Evolutionary conservation across 1,140 invertebrate species (phyloP), one percentile per base, ranked within the genome.

Genomic region (Drepana arcuata): DNA sequence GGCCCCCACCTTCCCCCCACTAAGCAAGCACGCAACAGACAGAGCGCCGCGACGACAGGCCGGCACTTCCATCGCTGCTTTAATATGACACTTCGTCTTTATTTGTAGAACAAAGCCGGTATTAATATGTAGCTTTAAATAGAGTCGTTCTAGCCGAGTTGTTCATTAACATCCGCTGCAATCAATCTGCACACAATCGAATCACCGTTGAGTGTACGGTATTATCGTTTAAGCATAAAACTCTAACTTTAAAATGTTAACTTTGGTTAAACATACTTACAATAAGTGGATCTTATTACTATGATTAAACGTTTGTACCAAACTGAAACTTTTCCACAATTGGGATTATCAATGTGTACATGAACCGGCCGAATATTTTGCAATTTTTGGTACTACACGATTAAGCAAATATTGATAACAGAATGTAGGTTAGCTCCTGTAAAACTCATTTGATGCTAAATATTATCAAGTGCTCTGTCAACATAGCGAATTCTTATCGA

Each of bases 401-500:
- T 75, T 74, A 75, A 66, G 63, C 59, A 70, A 72, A 78, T 66
- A 72, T 65, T 60, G 77, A 82, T 82, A 82, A 63, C 44, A 33
- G 34, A 58, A 79, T 61, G 60, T 82, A 77, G 74, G 78, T 78
- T 78, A 26, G 70, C 62, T 70, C 72, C 71, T 53, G 61, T 75
- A 69, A 50, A 61, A 42, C 51, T 54, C 56, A 62, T 63, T 60
- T 50, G 51, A 53, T 62, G 50, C 65, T 64, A 58, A 82, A 82
- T 69, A 67, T 74, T 81, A 78, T 78, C 77, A 67, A 64, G 63
- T 60, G 54, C 38, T 57, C 33, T 39, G 62, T 61, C 55, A 72
- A 67, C 58, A 69, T 66, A 59, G 74, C 71, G 36, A 78, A 73
- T 71, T 77, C 63, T 82, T 82, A 82, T 81, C 74, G 30, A 53